A percentile compares a stretch with the other conserved stretches of the same genome.
Evolutionary conservation across 2,113 vertebrate species (phyloP).

Genomic region (Pseudorasbora parva): DNA sequence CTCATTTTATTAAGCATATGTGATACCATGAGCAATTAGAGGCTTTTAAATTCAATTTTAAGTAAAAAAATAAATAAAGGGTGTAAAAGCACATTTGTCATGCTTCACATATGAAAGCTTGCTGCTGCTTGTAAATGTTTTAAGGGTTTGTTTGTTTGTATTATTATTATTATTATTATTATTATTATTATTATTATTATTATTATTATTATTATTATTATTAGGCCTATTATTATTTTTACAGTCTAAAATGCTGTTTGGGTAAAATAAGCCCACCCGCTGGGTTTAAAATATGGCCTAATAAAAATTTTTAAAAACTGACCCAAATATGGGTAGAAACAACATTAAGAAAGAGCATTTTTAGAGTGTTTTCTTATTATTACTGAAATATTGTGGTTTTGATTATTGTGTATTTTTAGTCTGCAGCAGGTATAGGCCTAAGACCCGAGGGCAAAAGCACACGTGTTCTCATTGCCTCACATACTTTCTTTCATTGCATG

Average conservation of each 20-base stretch:
- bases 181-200: constrained; percentile 10
- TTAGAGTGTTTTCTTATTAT: neutral
- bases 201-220: neutral
- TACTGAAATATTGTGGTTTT: neutral
- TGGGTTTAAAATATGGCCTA: too few species aligned
- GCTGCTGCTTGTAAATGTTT: neutral
- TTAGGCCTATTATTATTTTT: constrained; percentile 8
- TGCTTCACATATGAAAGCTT: neutral
- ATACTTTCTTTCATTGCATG: neutral
- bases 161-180: neutral
- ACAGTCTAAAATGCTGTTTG: too few species aligned
- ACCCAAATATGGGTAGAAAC: too few species aligned
- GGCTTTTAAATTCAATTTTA: neutral
- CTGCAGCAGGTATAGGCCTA: neutral
- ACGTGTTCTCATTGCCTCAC: neutral
- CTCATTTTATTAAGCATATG: neutral
- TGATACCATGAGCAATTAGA: neutral
- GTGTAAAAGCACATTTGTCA: neutral
- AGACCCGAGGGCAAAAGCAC: neutral
- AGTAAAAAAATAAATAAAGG: neutral
- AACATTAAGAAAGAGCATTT: too few species aligned
- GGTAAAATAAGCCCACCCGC: too few species aligned
- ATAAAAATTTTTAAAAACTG: too few species aligned
- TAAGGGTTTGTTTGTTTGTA: neutral
- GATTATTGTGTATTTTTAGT: neutral